Evolutionary conservation across 2,797 vertebrate genomes (phyloP), one percentile per base, ranked within the genome.

Genomic region (Cryptoprocta ferox): DNA sequence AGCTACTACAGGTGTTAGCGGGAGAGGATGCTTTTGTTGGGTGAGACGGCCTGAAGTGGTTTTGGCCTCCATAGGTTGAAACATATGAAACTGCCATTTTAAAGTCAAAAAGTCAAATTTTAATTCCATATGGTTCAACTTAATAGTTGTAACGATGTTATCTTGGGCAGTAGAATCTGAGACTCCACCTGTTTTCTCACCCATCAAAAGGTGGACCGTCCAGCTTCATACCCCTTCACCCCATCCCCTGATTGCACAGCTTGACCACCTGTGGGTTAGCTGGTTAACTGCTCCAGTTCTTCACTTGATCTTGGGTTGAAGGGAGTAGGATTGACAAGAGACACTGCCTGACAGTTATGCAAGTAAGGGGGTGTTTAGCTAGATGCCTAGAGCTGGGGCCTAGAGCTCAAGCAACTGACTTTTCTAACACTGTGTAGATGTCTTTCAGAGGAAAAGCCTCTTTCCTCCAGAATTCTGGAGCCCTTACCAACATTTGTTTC

Each of bases 401-500:
- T 50, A 35, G 32, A 30, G 30, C 71, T 48, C 39, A 3, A 16
- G 48, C 28, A 63, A n/a, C 59, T 68, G 79, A 3, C 53, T n/a
- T 75, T 30, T 59, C 32, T 82, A 63, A 70, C 32, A 19, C 26
- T 12, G 45, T 42, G 3, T 24, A 89, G n/a, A 15, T 24, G 16
- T 80, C 71, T 88, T 26, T 80, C 18, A 63, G 80, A 45, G 84
- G 70, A 45, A 92, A 32, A 73, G 37, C 45, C 16, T 89, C n/a
- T 78, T 73, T 56, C 28, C 71, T 53, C 45, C 15, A 11, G 48
- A 48, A 3, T n/a, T 50, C 15, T 0, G 21, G 80, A 85, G 7
- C 39, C 30, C 92, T 98, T 13, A 95, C 73, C 30, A 32, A 19
- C 28, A 2, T 98, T 95, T 98, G 37, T 99, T 98, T 98, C 96